These are phyloP conservation scores for Drosophila sproati DNA, from an alignment of 1,140 invertebrate genomes.

Conservation along the genomic window DNA sequence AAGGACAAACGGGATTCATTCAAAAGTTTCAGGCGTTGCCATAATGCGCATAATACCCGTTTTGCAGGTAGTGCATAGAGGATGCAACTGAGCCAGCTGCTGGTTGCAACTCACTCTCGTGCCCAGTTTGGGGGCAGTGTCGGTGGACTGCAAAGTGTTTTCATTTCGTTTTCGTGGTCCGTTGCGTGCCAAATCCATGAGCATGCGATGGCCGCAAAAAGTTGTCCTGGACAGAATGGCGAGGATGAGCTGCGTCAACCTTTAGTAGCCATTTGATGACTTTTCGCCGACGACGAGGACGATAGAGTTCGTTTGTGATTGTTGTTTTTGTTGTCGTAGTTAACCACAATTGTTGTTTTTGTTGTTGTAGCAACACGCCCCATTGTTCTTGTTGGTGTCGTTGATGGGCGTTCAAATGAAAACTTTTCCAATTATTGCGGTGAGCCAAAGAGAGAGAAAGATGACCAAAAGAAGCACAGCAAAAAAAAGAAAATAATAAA, in stretches of 20 bases:
- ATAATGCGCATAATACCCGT: conserved; percentile 12
- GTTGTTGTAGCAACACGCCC: conserved; percentile 67
- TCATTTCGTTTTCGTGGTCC: conserved; percentile 77
- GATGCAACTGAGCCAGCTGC: conserved; percentile 43
- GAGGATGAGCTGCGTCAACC: conserved; percentile 75
- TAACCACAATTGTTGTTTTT: conserved; percentile 58
- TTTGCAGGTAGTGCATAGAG: conserved; percentile 20
- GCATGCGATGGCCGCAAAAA: conserved; percentile 78
- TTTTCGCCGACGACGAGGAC: conserved; percentile 56
- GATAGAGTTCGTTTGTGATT: conserved; percentile 8
- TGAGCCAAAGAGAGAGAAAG: conserved; percentile 48
- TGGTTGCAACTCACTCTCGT: conserved; percentile 12
- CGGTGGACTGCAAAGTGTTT: conserved; percentile 60
- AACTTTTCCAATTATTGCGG: conserved; percentile 83
- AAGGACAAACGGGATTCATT: not conserved
- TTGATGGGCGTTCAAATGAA: conserved; percentile 82
- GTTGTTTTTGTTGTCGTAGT: conserved; percentile 53
- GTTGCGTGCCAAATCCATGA: conserved; percentile 80
- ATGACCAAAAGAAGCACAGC: conserved; percentile 17
- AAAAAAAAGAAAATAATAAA: conserved; percentile 18
- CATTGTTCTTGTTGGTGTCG: conserved; percentile 80
- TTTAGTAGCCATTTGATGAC: conserved; percentile 82
- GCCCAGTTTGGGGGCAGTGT: not conserved
- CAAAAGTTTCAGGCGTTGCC: not conserved
- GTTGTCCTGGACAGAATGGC: conserved; percentile 61